Percentiles rank a stretch among this genome's conserved stretches.
Evolutionary conservation across 1,140 invertebrate genomes (phyloP).

Genomic region (Rhopalosiphum padi): DNA sequence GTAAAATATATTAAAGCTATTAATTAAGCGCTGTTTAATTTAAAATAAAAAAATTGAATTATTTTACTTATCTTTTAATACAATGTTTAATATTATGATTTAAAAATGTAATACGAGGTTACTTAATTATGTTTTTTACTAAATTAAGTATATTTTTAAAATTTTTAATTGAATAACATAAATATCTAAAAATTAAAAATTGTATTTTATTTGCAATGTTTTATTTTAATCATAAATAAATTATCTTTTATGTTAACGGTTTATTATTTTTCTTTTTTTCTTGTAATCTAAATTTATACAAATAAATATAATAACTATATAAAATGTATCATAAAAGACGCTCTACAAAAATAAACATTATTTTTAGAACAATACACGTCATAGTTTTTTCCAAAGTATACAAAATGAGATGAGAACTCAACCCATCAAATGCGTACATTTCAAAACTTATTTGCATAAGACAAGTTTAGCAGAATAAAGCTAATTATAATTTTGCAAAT

Average conservation of each 20-base stretch:
- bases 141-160: background rate
- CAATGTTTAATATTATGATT: too few relatives aligned
- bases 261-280: background rate
- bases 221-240: background rate
- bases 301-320: background rate
- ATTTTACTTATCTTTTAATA: too few relatives aligned
- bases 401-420: background rate
- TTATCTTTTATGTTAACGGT: background rate
- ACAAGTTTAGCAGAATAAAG: background rate
- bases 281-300: background rate
- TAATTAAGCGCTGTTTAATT: too few relatives aligned
- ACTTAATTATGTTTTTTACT: too few relatives aligned
- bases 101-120: too few relatives aligned
- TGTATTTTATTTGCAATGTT: background rate
- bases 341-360: background rate
- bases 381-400: background rate
- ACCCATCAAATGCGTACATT: background rate
- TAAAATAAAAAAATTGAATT: too few relatives aligned
- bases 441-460: background rate
- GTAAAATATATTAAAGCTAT: too few relatives aligned
- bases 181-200: too few relatives aligned
- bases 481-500: background rate
- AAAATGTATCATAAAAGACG: background rate
- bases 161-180: background rate
- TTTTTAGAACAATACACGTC: background rate